A percentile compares a stretch with the other conserved stretches of the same genome.
Conservation (phyloP, 2,113 vertebrate species). For the Erinaceus europaeus region DNA sequence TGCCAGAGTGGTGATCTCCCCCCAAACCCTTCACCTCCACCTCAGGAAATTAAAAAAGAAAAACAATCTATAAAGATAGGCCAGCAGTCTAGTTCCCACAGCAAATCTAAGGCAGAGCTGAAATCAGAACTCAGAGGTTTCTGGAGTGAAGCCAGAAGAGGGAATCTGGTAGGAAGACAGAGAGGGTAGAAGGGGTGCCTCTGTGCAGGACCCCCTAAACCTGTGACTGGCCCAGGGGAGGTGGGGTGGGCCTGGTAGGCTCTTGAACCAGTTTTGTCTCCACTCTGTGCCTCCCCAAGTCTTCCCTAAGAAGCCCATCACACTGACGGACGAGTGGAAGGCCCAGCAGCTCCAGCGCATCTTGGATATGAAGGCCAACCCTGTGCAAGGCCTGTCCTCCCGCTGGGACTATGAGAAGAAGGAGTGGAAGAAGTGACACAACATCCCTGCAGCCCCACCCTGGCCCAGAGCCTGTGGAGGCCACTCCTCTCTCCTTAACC, state of each 20-base stretch:
- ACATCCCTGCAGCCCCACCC: neutral
- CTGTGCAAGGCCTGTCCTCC: conserved; percentile 84
- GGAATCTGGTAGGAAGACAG: neutral
- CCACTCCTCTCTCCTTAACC: no score
- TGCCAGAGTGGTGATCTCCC: no score
- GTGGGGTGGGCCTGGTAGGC: neutral
- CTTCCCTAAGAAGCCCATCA: conserved; percentile 82
- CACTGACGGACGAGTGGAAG: conserved; percentile 84
- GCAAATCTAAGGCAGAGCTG: neutral
- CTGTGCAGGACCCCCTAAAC: neutral
- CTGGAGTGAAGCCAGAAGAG: neutral
- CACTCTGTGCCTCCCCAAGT: conserved; percentile 70
- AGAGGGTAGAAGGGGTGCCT: no score
- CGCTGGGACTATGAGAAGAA: conserved; percentile 90
- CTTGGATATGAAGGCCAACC: conserved; percentile 88
- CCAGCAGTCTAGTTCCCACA: neutral
- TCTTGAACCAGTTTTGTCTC: neutral
- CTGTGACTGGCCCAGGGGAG: neutral
- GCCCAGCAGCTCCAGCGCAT: conserved; percentile 85
- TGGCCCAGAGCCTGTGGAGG: accelerated
- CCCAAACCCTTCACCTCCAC: no score
- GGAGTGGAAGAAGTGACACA: conserved; percentile 85
- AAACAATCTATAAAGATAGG: no score
- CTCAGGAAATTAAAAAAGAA: no score
- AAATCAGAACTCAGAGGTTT: neutral